Evolutionary conservation across 2,888 invertebrate species (phyloP).

Genomic region (Globia sparganii): DNA sequence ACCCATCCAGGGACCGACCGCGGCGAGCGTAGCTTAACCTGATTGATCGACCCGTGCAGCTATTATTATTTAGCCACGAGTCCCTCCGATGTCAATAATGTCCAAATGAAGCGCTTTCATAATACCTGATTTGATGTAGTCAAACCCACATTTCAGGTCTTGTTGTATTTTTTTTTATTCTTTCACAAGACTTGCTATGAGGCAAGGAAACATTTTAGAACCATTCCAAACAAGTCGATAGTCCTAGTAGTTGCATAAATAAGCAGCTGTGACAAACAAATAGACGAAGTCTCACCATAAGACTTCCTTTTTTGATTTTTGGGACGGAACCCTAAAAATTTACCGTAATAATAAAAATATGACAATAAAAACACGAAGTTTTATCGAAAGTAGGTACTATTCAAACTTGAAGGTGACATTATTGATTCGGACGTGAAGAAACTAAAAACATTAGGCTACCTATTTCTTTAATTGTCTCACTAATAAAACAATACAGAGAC

Average conservation of each 20-base stretch:
- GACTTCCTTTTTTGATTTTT: neutral
- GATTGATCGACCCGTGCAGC: no score
- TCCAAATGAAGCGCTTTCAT: neutral
- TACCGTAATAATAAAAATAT: neutral
- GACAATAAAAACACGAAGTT: neutral
- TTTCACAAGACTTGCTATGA: neutral
- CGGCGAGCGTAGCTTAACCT: no score
- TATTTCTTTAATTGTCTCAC: neutral
- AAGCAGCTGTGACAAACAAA: neutral
- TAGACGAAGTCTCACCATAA: neutral
- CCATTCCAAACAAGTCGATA: no score
- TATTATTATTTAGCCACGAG: no score
- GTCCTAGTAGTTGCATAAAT: neutral
- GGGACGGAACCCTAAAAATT: neutral
- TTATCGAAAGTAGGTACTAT: neutral
- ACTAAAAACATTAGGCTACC: no score
- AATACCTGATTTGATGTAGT: neutral
- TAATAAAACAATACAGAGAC: neutral
- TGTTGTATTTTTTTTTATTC: no score
- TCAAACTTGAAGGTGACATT: no score
- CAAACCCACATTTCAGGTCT: neutral
- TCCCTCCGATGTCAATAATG: no score
- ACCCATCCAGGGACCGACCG: no score
- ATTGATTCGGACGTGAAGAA: neutral
- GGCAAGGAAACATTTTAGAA: neutral